Conservation (phyloP, 2,888 invertebrate genomes). For the Quadriops clusia region DNA sequence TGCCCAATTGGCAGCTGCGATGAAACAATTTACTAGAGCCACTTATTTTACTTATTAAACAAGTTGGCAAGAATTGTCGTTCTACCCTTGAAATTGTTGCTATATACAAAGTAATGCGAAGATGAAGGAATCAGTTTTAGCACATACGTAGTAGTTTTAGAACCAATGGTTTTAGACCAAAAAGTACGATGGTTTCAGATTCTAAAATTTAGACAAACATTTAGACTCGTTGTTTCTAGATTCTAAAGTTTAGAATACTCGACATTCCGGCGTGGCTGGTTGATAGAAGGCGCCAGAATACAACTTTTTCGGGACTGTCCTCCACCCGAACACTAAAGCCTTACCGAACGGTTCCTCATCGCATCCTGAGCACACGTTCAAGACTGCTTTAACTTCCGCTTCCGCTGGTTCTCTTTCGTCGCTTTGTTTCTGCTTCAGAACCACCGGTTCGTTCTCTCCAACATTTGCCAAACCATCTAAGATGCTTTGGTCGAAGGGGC, state of each 20-base stretch:
- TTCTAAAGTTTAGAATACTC: slow-evolving; percentile 51
- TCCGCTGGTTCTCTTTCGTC: slow-evolving; percentile 74
- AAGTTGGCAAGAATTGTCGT: no score
- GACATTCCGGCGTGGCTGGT: slow-evolving; percentile 54
- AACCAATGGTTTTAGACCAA: no score
- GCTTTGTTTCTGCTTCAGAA: slow-evolving; percentile 48
- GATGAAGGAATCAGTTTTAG: no score
- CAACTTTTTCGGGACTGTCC: slow-evolving; percentile 57
- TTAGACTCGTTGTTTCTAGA: no score
- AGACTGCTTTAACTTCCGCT: slow-evolving; percentile 68
- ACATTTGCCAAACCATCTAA: slow-evolving; percentile 57
- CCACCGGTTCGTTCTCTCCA: slow-evolving; percentile 49
- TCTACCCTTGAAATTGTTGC: no score
- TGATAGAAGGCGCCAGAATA: slow-evolving; percentile 60
- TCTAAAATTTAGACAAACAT: no score
- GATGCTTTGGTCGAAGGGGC: slow-evolving; percentile 40
- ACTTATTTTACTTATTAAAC: no score
- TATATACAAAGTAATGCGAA: no score
- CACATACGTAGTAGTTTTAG: no score
- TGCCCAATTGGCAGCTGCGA: no score
- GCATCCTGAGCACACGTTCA: slow-evolving; percentile 67
- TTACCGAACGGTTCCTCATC: slow-evolving; percentile 68
- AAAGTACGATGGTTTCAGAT: no score
- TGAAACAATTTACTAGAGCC: no score
- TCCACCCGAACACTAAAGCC: slow-evolving; percentile 68